These are phyloP conservation scores for Heterohyrax brucei DNA, from an alignment of 2,797 vertebrate species.

Conservation along the genomic window DNA sequence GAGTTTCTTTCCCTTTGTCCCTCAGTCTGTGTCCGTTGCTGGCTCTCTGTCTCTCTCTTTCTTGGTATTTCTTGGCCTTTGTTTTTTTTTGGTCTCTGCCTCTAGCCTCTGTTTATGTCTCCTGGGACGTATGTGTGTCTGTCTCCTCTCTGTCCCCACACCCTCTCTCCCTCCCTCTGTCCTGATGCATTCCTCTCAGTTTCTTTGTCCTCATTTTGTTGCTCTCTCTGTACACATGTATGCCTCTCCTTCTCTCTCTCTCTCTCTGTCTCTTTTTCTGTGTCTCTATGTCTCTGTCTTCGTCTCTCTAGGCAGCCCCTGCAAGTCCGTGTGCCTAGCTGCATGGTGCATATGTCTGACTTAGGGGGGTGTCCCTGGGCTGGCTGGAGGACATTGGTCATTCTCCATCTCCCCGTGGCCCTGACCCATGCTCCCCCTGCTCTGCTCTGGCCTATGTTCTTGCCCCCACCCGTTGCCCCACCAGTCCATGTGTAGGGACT, in stretches of 20 bases:
- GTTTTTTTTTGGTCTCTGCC: not conserved
- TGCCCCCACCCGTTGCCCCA: not conserved
- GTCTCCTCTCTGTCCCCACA: not conserved
- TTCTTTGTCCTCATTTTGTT: too few relatives aligned
- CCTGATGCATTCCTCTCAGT: not conserved
- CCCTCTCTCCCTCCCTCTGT: not conserved
- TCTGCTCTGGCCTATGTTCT: not conserved
- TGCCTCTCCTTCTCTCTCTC: not conserved
- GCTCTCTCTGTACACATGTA: too few relatives aligned
- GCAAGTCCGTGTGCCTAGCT: not conserved
- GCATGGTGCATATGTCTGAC: not conserved
- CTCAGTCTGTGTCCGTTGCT: not conserved
- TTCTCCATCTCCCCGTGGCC: too few relatives aligned
- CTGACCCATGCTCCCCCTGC: fast-evolving
- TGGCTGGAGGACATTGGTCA: not conserved
- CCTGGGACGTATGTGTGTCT: not conserved
- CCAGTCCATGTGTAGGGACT: constrained; percentile 54
- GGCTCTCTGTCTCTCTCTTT: not conserved
- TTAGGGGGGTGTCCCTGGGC: not conserved
- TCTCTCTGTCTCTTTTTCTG: not conserved
- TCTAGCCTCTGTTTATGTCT: not conserved
- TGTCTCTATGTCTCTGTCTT: not conserved
- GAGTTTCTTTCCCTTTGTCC: too few relatives aligned
- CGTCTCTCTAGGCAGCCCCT: not conserved
- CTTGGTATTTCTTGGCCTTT: not conserved